Evolutionary conservation across 2,888 invertebrate genomes (phyloP), one percentile per base, ranked within the genome.

Genomic region (Beris chalybata): DNA sequence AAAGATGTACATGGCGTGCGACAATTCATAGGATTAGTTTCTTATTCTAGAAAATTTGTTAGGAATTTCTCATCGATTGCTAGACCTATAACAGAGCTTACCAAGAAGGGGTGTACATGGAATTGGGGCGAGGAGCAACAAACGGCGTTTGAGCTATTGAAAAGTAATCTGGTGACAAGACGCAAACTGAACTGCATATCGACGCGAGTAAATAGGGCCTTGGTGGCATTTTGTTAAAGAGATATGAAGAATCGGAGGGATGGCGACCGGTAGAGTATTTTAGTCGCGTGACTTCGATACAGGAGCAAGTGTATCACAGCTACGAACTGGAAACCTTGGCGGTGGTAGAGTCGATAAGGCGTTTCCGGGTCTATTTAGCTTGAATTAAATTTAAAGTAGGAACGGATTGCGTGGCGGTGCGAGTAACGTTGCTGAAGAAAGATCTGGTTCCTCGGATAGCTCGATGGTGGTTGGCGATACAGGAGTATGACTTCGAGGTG

Each of bases 331-430:
- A 54, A 54, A 54, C 54, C 9, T 54, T 38, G 3, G 38, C 38
- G 38, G 38, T 38, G 38, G 38, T 38, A 38, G 38, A 38, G 38
- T 38, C 38, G 38, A 38, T 38, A 38, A 3, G 38, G 38, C 38
- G 3, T 38, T 38, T 38, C 3, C 38, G 38, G 38, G 38, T 38
- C 38, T 38, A 38, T 38, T 38, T 38, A 4, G 38, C 12, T 3
- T 54, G 54, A n/a, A 22, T 31, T 45, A 38, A 30, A 22, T 66
- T 66, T 59, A 59, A 52, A 13, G 48, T 53, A 15, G 53, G 44
- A 15, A 53, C 65, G 3, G 65, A 66, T 53, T 66, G 66, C 45
- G 15, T 57, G 3, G 44, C 57, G 15, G 22, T 48, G 11, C 29
- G 54, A 30, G 32, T 31, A n/a, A 30, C 54, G 12, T 4, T 11